Conservation (phyloP, 2,797 vertebrate genomes). For the Miichthys miiuy region DNA sequence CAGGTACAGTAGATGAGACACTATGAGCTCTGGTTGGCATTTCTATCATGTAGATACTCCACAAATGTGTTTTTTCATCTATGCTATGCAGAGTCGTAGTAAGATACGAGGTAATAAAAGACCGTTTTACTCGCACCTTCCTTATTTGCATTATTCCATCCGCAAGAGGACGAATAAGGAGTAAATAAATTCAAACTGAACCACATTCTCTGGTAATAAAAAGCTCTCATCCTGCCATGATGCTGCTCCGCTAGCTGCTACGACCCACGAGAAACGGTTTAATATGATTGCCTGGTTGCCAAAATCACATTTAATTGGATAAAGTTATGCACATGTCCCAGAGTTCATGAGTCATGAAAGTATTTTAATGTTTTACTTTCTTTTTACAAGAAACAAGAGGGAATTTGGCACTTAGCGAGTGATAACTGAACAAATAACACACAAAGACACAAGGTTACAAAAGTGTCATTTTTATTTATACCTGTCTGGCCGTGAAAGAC, state of each 20-base stretch:
- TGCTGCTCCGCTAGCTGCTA: background rate
- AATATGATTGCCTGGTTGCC: background rate
- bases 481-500: background rate
- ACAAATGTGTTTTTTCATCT: background rate
- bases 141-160: background rate
- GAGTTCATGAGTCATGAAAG: background rate
- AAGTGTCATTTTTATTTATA: background rate
- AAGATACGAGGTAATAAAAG: background rate
- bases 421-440: background rate
- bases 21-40: background rate
- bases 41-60: no score
- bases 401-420: background rate
- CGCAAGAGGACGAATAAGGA: background rate
- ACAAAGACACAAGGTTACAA: background rate
- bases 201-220: background rate
- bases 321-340: background rate
- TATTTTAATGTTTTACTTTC: background rate
- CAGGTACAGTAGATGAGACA: background rate
- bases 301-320: background rate
- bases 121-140: background rate
- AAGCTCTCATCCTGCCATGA: background rate
- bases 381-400: background rate
- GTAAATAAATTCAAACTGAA: background rate
- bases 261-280: background rate
- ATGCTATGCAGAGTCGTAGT: no score